Base-by-base conservation (phyloP, 2,888 invertebrate species). In the Pammene fasciana region DNA sequence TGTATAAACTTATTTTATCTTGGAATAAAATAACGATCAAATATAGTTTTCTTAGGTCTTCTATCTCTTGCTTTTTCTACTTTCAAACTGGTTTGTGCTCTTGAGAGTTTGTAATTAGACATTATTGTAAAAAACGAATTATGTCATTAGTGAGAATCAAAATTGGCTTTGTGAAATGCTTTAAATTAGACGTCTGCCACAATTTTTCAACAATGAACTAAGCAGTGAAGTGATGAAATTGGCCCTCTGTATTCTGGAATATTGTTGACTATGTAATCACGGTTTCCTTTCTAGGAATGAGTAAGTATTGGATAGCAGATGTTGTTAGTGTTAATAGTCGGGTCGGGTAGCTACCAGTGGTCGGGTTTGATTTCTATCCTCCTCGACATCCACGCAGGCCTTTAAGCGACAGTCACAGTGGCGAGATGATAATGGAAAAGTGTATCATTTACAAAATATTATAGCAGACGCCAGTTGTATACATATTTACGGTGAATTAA, bases 321-420 rank as follows among this genome's bases (percentile, higher is more conserved):
- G 64, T 64, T 57, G 36, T 60, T 64, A 57, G 57, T 36, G 45
- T 18, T 68, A 64, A 68, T 68, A 45, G 45, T 57, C 36, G 48
- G 68, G 45, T 57, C 36, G 48, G 68, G 48, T 78, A 82, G 82
- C 83, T 79, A 80, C 81, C 83, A 75, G 76, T 75, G 77, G 74
- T 75, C 72, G 77, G 56, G 68, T 72, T 75, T 82, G 83, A 86
- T 86, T 87, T 86, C 83, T 84, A 85, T 85, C 83, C 84, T 85
- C 82, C 83, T 79, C 79, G 83, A 85, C 84, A 87, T 88, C 87
- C 86, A 87, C 78, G 77, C 79, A 16, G 43, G 18, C 11, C 13
- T 11, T 62, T 50, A 50, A 41, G 61, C 61, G 13, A 18, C 38
- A 50, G 50, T 36, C 61, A 62, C 18, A 62, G 38, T 48, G 13